These are phyloP conservation scores for Rhinichthys osculus DNA, from an alignment of 2,797 vertebrate species.

Conservation along the genomic window DNA sequence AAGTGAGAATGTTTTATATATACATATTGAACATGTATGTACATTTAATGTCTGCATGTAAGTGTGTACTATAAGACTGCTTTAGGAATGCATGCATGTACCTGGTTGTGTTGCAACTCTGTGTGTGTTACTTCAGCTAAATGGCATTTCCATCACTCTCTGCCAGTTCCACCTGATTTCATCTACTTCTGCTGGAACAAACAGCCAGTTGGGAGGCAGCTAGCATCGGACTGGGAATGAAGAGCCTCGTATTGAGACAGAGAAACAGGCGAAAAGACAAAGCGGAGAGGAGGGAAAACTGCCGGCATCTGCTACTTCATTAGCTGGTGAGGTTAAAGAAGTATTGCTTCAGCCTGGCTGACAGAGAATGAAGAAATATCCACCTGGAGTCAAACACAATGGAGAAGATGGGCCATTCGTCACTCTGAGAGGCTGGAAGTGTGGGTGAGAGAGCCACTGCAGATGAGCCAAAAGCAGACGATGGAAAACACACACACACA, in stretches of 20 bases:
- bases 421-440: constrained; percentile 53
- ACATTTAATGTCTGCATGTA: neutral
- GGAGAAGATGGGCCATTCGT: constrained; percentile 64
- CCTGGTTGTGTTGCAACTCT: constrained; percentile 3
- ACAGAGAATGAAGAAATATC: constrained; percentile 70
- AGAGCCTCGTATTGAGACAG: constrained; percentile 44
- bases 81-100: neutral
- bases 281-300: constrained; percentile 42
- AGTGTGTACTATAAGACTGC: neutral
- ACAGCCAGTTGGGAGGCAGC: constrained; percentile 62
- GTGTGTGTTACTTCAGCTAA: constrained; percentile 43
- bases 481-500: constrained; percentile 33
- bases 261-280: constrained; percentile 41
- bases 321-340: constrained; percentile 66
- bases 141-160: constrained; percentile 63
- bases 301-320: constrained; percentile 66
- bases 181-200: constrained; percentile 67
- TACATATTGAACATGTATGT: constrained; percentile 1
- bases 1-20: neutral
- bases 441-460: constrained; percentile 38
- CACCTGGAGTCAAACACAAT: constrained; percentile 66
- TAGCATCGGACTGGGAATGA: constrained; percentile 53
- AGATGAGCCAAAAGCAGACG: constrained; percentile 45
- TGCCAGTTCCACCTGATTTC: constrained; percentile 68
- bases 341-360: constrained; percentile 63